These are phyloP conservation scores for Serranus cabrilla DNA, from an alignment of 2,797 vertebrate species.

Conservation along the genomic window DNA sequence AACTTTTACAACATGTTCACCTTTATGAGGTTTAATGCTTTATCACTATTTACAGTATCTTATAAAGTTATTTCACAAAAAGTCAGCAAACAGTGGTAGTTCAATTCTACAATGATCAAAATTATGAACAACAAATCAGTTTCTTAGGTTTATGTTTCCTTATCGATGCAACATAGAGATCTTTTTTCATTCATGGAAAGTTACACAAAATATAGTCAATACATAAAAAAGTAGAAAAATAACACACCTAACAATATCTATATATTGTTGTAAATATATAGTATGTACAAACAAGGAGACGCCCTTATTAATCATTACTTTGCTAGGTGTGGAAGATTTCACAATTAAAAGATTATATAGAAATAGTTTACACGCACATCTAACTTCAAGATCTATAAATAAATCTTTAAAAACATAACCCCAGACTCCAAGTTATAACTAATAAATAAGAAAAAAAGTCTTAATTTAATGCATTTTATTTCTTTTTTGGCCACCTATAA, in stretches of 20 bases:
- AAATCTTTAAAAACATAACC: slow-evolving; percentile 80
- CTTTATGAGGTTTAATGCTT: slow-evolving; percentile 67
- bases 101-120: slow-evolving; percentile 38
- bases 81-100: slow-evolving; percentile 41
- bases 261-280: slow-evolving; percentile 79
- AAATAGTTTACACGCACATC: slow-evolving; percentile 78
- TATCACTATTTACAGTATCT: slow-evolving; percentile 74
- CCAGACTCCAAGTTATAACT: slow-evolving; percentile 75
- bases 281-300: slow-evolving; percentile 76
- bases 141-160: slow-evolving; percentile 35
- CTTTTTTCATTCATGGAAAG: slow-evolving; percentile 52
- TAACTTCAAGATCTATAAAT: slow-evolving; percentile 85
- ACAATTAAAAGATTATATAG: slow-evolving; percentile 77
- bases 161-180: slow-evolving; percentile 58
- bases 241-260: slow-evolving; percentile 80
- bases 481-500: slow-evolving; percentile 81
- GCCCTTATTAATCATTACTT: slow-evolving; percentile 65
- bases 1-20: slow-evolving; percentile 65
- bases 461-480: slow-evolving; percentile 86
- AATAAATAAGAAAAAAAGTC: slow-evolving; percentile 84
- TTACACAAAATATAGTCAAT: slow-evolving; percentile 71
- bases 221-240: slow-evolving; percentile 79
- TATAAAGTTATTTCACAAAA: slow-evolving; percentile 73
- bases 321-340: slow-evolving; percentile 76
- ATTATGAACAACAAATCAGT: slow-evolving; percentile 42